These are phyloP conservation scores for Mus spicilegus DNA, from an alignment of 2,113 vertebrate genomes.

Conservation along the genomic window DNA sequence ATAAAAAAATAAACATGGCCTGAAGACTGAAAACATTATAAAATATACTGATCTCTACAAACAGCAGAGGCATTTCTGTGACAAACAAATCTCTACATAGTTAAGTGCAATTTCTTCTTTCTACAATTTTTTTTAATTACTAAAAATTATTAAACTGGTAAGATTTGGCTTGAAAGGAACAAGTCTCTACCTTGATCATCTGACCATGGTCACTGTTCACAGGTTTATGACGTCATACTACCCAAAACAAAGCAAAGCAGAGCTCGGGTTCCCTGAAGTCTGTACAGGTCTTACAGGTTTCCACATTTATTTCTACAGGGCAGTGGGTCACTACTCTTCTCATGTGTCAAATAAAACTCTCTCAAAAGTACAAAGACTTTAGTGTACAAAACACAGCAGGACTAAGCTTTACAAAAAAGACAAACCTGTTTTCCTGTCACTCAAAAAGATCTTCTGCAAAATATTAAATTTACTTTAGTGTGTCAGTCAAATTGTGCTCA, in stretches of 20 bases:
- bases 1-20: no score
- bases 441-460: constrained; percentile 38
- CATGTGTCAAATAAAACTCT: background rate
- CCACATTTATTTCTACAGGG: constrained; percentile 11
- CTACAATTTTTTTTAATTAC: background rate
- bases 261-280: constrained; percentile 27
- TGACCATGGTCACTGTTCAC: constrained; percentile 56
- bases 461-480: background rate
- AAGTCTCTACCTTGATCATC: constrained; percentile 59
- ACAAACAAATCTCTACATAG: constrained; percentile 28
- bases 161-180: constrained; percentile 59
- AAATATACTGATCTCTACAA: constrained; percentile 46
- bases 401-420: background rate
- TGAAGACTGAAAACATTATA: constrained; percentile 42
- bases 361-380: constrained; percentile 24
- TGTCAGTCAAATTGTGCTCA: background rate
- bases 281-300: constrained; percentile 44
- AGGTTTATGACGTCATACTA: background rate
- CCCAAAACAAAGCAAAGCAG: background rate
- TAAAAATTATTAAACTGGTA: constrained; percentile 25
- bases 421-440: background rate
- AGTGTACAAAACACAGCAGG: constrained; percentile 35
- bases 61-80: constrained; percentile 11
- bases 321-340: background rate
- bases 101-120: constrained; percentile 46